phyloP scores from a whole-genome alignment of 2,797 vertebrate species.

The Spinus pinus region DNA sequence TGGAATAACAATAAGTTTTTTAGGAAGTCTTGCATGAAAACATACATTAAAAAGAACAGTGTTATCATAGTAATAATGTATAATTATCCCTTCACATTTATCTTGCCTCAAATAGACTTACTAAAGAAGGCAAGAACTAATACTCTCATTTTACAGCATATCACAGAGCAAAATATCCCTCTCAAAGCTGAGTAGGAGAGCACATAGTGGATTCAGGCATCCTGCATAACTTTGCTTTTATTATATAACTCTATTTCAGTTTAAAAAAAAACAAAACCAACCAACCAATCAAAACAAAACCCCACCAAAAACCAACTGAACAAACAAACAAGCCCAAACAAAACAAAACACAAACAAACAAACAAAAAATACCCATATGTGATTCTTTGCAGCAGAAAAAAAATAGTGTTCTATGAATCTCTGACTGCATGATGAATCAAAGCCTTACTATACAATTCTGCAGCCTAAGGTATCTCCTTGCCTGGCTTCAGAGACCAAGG shows the following conservation, averaged over 20 bases:
- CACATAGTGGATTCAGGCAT: neutral
- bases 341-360: neutral
- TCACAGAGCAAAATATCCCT: neutral
- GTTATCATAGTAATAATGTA: neutral
- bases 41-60: neutral
- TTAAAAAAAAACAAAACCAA: neutral
- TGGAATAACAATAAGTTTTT: neutral
- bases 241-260: neutral
- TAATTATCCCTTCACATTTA: constrained; percentile 24
- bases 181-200: neutral
- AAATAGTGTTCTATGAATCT: neutral
- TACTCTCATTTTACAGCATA: neutral
- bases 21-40: neutral
- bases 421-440: neutral
- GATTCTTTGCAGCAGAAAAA: neutral
- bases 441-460: neutral
- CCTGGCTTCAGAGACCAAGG: neutral
- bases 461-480: neutral
- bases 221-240: neutral
- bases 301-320: neutral
- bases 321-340: neutral
- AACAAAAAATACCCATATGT: no score
- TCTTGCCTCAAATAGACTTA: neutral
- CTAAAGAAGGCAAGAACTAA: neutral
- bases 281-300: neutral